Evolutionary conservation across 2,797 vertebrate species (phyloP).

Genomic region (Microctenopoma stevenorrisi): DNA sequence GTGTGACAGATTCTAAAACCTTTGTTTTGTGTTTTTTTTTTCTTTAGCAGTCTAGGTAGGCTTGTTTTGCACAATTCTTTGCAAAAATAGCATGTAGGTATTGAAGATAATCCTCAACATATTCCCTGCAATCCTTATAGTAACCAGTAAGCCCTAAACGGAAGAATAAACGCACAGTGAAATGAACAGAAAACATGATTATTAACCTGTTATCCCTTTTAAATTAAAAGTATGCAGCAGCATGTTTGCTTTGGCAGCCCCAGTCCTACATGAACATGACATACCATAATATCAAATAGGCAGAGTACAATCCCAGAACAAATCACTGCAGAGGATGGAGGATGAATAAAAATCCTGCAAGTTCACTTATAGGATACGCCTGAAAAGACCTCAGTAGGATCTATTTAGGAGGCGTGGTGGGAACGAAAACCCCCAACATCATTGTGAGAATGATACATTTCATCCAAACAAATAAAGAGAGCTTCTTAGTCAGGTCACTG

Average conservation of each 20-base stretch:
- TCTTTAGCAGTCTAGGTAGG: neutral
- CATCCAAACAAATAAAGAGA: conserved; percentile 17
- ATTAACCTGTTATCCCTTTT: conserved; percentile 5
- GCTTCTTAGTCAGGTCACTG: neutral
- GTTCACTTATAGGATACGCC: neutral
- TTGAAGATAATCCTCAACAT: neutral
- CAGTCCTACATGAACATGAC: conserved; percentile 5
- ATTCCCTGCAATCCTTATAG: neutral
- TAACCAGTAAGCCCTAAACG: neutral
- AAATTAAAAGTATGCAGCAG: conserved; percentile 3
- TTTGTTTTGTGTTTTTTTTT: neutral
- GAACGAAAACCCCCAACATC: neutral
- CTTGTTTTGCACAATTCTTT: neutral
- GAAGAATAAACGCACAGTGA: neutral
- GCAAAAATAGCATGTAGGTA: neutral
- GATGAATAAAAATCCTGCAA: neutral
- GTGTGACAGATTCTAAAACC: too few species aligned
- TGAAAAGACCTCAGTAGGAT: neutral
- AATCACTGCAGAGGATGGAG: conserved; percentile 10
- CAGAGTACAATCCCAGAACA: conserved; percentile 6
- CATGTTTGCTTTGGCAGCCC: conserved; percentile 14
- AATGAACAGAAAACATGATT: neutral
- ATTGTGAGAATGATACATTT: neutral
- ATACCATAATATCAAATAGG: neutral
- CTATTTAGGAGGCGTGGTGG: neutral